A percentile compares a stretch with the other conserved stretches of the same genome.
These are phyloP conservation scores for Anoura caudifer DNA, from an alignment of 2,113 vertebrate genomes.

Conservation along the genomic window DNA sequence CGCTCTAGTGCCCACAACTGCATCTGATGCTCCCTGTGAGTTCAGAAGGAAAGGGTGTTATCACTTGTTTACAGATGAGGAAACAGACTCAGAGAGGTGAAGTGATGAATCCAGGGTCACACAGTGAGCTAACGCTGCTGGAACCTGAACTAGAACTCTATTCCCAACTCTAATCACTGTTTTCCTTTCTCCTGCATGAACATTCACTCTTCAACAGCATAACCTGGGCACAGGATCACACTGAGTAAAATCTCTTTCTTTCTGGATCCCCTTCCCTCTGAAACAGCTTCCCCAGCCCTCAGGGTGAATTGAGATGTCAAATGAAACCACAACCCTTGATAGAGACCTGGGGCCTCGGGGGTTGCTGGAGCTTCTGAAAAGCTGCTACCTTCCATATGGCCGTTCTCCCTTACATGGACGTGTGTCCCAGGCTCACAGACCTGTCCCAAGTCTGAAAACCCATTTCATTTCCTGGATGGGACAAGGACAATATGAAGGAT, in stretches of 20 bases:
- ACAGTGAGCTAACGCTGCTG: background rate
- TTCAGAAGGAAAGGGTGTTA: background rate
- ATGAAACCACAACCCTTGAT: background rate
- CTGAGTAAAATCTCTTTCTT: background rate
- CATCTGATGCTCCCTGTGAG: too few species aligned
- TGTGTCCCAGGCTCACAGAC: conserved; percentile 41
- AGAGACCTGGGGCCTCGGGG: conserved; percentile 39
- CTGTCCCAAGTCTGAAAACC: background rate
- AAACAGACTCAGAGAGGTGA: background rate
- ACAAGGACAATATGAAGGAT: background rate
- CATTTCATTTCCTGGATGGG: background rate
- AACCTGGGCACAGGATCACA: background rate
- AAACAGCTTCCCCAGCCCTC: background rate
- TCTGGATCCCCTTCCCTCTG: background rate
- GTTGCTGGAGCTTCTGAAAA: conserved; percentile 44
- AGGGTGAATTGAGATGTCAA: background rate
- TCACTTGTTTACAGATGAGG: background rate
- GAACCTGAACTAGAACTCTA: background rate
- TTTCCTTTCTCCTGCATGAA: background rate
- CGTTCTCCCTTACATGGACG: conserved; percentile 56
- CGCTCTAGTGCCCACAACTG: background rate
- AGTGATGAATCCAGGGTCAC: background rate
- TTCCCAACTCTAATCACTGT: background rate
- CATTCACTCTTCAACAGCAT: background rate
- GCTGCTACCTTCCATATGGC: conserved; percentile 37